Conservation (phyloP, 2,888 invertebrate genomes). For the Apotomis turbidana region DNA sequence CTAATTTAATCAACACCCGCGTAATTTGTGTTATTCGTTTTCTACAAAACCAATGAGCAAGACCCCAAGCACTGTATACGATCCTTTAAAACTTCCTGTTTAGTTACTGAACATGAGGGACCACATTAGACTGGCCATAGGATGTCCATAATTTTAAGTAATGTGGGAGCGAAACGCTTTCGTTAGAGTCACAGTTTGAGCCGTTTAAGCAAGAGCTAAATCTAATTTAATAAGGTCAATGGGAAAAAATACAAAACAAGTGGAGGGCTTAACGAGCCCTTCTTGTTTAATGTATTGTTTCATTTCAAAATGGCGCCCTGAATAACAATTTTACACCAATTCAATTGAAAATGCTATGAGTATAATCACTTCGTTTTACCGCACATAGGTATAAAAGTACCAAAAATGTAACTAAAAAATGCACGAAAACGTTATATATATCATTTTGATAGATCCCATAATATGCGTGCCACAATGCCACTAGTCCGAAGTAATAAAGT, state of each 20-base stretch:
- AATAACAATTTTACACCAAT: neutral
- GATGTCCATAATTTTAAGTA: conserved; percentile 68
- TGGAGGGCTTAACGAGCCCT: conserved; percentile 13
- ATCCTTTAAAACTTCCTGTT: conserved; percentile 44
- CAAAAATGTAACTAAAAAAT: too few species aligned
- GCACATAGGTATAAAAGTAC: too few species aligned
- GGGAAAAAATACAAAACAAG: conserved; percentile 35
- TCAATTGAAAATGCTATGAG: too few species aligned
- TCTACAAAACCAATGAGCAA: conserved; percentile 56
- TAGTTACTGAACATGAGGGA: neutral
- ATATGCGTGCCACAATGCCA: neutral
- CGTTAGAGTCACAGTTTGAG: conserved; percentile 56
- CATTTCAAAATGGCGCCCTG: neutral
- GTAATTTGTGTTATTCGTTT: conserved; percentile 62
- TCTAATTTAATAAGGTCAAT: conserved; percentile 53
- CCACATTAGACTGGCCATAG: conserved; percentile 54
- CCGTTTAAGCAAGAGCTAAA: conserved; percentile 57
- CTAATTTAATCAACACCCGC: conserved; percentile 81
- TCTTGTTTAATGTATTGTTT: conserved; percentile 6
- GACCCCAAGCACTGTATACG: conserved; percentile 55
- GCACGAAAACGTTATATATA: too few species aligned
- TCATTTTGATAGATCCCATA: too few species aligned
- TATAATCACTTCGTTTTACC: too few species aligned
- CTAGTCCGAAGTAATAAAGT: conserved; percentile 1
- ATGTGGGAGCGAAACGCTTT: conserved; percentile 66